These are phyloP conservation scores for Zosterops hypoxanthus DNA, from an alignment of 2,113 vertebrate species.

Conservation along the genomic window DNA sequence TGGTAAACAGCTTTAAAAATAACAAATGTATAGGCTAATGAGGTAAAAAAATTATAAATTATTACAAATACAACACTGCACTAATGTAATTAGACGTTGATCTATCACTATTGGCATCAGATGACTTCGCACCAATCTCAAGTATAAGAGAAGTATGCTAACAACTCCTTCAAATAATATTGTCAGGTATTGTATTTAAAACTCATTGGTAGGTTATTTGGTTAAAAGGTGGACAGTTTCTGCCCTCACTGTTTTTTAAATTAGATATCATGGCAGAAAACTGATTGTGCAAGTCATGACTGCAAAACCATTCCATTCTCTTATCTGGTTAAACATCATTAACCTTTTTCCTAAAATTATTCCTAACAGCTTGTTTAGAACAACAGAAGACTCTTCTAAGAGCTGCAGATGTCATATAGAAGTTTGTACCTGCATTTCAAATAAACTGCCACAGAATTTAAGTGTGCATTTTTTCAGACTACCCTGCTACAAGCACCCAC, in stretches of 20 bases:
- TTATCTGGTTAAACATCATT: neutral
- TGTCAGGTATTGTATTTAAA: neutral
- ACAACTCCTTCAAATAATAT: neutral
- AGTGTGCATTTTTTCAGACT: neutral
- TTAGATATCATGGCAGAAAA: neutral
- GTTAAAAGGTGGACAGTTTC: neutral
- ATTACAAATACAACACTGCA: neutral
- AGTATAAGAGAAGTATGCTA: neutral
- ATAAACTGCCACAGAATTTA: neutral
- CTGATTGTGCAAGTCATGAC: neutral
- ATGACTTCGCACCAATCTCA: neutral
- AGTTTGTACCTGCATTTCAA: neutral
- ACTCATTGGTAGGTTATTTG: neutral
- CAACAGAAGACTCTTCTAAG: neutral
- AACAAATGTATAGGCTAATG: neutral
- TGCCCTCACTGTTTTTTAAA: neutral
- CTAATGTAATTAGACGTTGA: neutral
- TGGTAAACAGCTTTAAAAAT: neutral
- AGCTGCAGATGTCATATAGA: neutral
- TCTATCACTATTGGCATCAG: neutral
- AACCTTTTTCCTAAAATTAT: neutral
- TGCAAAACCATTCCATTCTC: neutral
- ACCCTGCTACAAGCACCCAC: neutral
- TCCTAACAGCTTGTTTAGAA: neutral
- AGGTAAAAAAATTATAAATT: neutral